Base-by-base conservation (phyloP, 2,113 vertebrate genomes). In the Leucoraja erinaceus region DNA sequence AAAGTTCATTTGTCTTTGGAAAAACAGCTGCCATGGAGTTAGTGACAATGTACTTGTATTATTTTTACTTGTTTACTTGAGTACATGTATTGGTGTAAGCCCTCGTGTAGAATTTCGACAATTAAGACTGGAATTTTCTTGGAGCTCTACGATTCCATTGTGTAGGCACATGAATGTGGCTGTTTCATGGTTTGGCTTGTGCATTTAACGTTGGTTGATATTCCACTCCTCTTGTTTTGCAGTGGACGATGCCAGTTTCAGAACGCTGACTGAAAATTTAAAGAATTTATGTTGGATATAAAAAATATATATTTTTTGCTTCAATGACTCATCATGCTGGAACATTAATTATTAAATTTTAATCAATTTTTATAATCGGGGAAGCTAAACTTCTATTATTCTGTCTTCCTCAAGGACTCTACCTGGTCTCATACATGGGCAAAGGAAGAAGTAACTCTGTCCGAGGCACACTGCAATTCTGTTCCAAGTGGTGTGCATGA, bases 1-100 rank as follows among this genome's bases (percentile, higher is more conserved):
- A 28, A 18, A 83, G 47, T 83, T 83, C 63, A 88, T 88, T 88
- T 88, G 56, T 86, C 83, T 86, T 88, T 63, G 83, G 83, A 14
- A 75, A 75, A n/a, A 75, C n/a, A 28, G 25, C 74, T 75, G 74
- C 59, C 31, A 12, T 31, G 61, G 2, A 38, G 56, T 18, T n/a
- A 7, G 61, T 63, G 28, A 88, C 61, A 31, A n/a, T 61, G n/a
- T 16, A 4, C 28, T n/a, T 31, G 2, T 12, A 84, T 59, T 84
- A 54, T 1, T 63, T 63, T 28, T 59, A 88, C 12, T 63, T 59
- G 31, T 63, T 31, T 6, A 11, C n/a, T 16, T 63, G 28, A 88
- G 59, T 63, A 88, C 18, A 63, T 63, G n/a, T 66, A 76, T 0
- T 12, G 75, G n/a, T 33, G 31, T 11, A 77, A 77, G n/a, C 10